Evolutionary conservation across 2,888 invertebrate species (phyloP).

Genomic region (Drosophila neutralis): DNA sequence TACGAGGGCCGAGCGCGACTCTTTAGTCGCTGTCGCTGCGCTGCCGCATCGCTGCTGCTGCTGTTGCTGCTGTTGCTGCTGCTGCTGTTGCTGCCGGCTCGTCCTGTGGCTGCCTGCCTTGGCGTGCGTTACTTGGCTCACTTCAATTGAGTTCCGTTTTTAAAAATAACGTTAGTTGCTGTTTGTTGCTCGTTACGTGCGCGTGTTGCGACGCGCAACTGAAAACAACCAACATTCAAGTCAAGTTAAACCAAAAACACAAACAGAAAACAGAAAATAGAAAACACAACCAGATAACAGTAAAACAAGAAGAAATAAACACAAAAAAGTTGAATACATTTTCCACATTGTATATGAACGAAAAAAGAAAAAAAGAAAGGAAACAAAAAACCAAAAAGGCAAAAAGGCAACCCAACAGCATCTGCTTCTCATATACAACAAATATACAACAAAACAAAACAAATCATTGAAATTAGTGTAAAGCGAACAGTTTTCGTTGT

Average conservation of each 20-base stretch:
- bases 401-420: neutral
- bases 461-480: constrained; percentile 7
- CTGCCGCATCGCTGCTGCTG: constrained; percentile 29
- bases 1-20: constrained; percentile 28
- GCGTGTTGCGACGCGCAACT: constrained; percentile 82
- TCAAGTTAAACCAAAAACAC: constrained; percentile 17
- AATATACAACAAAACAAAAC: constrained; percentile 15
- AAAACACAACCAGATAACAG: constrained; percentile 8
- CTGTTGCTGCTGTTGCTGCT: constrained; percentile 27
- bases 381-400: neutral
- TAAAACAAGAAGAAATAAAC: constrained; percentile 4
- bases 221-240: constrained; percentile 23
- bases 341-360: neutral
- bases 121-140: constrained; percentile 68
- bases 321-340: constrained; percentile 12
- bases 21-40: constrained; percentile 41
- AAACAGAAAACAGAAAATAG: constrained; percentile 9
- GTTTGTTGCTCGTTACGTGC: constrained; percentile 84
- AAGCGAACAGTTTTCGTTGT: constrained; percentile 18
- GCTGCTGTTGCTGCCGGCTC: constrained; percentile 57
- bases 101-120: constrained; percentile 54
- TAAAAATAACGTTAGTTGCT: constrained; percentile 83
- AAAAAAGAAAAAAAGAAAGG: neutral
- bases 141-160: constrained; percentile 80
- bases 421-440: neutral